Conservation (phyloP, 1,140 invertebrate genomes). For the Melanaphis sacchari region DNA sequence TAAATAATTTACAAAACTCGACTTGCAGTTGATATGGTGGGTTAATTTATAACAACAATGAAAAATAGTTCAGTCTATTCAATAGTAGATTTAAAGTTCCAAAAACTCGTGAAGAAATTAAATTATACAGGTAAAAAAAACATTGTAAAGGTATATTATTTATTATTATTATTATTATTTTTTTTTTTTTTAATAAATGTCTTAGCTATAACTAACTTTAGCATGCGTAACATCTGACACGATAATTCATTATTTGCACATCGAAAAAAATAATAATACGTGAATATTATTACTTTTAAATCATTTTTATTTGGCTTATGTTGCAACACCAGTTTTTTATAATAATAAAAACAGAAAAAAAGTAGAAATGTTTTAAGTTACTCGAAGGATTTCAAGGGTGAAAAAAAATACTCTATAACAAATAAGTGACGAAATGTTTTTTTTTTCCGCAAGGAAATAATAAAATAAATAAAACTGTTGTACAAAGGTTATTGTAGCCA, state of each 20-base stretch:
- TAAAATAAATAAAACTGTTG: not conserved
- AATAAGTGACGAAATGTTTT: not conserved
- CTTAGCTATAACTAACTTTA: not conserved
- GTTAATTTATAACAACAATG: not conserved
- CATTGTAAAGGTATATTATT: too few relatives aligned
- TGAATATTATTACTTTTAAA: not conserved
- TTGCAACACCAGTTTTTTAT: not conserved
- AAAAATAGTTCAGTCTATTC: not conserved
- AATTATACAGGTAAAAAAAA: not conserved
- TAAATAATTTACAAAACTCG: not conserved
- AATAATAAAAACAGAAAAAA: not conserved
- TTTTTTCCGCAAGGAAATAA: not conserved
- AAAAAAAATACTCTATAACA: not conserved
- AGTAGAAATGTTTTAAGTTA: not conserved
- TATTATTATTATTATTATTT: too few relatives aligned
- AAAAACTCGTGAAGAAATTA: not conserved
- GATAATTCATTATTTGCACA: not conserved
- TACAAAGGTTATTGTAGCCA: not conserved
- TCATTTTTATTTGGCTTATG: not conserved
- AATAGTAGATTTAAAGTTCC: not conserved
- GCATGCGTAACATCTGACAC: not conserved
- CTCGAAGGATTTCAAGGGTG: not conserved
- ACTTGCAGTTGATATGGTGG: not conserved
- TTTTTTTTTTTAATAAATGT: not conserved
- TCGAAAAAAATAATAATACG: not conserved